Base-by-base conservation (phyloP, 2,888 invertebrate genomes). In the Diarsia brunnea region DNA sequence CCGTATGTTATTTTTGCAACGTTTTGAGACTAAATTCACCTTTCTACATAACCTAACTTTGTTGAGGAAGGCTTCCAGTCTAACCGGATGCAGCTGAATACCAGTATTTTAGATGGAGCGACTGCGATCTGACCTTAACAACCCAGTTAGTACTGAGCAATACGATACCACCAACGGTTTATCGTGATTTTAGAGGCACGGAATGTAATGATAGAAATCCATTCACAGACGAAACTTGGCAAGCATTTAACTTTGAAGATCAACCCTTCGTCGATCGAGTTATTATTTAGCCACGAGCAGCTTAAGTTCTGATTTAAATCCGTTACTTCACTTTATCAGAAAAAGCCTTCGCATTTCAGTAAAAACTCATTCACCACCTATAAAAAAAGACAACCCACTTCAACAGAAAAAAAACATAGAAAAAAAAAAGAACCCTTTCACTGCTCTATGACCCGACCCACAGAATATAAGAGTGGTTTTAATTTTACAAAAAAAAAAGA, bases 401-500 rank as follows among this genome's bases (percentile, higher is more conserved):
- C 0, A n/a, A 45, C 5, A 58, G 19, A 55, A 61, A 58, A 53
- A 38, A 53, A 14, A 43, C 16, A 19, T 0, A 12, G 16, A 53
- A 64, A n/a, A 38, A 58, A 65, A 51, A 21, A 27, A 27, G 19
- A 61, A 27, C 64, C 58, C 31, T 71, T 71, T 71, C 60, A n/a
- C 55, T 69, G 60, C 66, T 76, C 82, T 85, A 47, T 49, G 53
- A 61, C 12, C 65, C 69, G 67, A 68, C 69, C 73, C 78, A 69
- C 65, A 67, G 76, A 72, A 88, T 86, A 81, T 87, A 88, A 89
- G 84, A 88, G 87, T 78, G 79, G 84, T 87, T 87, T 85, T 88
- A 90, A 89, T 90, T 90, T 88, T 81, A 75, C 79, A 89, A 85
- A 87, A 90, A 88, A n/a, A 75, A 79, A 88, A 85, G 87, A 73